These are phyloP conservation scores for Carterocephalus palaemon DNA, from an alignment of 2,888 invertebrate genomes.

Conservation along the genomic window DNA sequence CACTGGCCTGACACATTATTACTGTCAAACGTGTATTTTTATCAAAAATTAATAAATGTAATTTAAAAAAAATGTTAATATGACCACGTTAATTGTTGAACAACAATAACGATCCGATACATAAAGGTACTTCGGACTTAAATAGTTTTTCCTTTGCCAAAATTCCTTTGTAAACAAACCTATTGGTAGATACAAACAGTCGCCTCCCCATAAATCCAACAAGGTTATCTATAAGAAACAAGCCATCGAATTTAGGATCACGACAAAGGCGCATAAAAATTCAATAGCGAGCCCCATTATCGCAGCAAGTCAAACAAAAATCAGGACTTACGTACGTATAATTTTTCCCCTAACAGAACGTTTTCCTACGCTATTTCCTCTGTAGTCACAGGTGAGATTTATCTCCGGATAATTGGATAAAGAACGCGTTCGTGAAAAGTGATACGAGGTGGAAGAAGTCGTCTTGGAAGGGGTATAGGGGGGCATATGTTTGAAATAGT, in stretches of 20 bases:
- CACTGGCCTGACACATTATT: too few species aligned
- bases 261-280: conserved; percentile 21
- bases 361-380: conserved; percentile 66
- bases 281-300: conserved; percentile 22
- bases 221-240: too few species aligned
- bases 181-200: too few species aligned
- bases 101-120: too few species aligned
- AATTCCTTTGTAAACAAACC: too few species aligned
- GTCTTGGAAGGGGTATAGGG: conserved; percentile 35
- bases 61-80: too few species aligned
- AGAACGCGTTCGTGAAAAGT: conserved; percentile 74
- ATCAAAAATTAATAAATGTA: too few species aligned
- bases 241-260: conserved; percentile 4
- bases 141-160: too few species aligned
- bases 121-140: too few species aligned
- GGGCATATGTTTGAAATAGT: conserved; percentile 39
- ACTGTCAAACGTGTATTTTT: too few species aligned
- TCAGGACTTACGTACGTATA: conserved; percentile 39
- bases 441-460: conserved; percentile 67
- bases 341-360: conserved; percentile 56
- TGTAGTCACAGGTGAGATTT: conserved; percentile 79
- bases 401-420: conserved; percentile 79
- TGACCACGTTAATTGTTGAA: too few species aligned
- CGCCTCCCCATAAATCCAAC: too few species aligned
- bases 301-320: conserved; percentile 31